Base-by-base conservation (phyloP, 2,113 vertebrate species). In the Bubo scandiacus region DNA sequence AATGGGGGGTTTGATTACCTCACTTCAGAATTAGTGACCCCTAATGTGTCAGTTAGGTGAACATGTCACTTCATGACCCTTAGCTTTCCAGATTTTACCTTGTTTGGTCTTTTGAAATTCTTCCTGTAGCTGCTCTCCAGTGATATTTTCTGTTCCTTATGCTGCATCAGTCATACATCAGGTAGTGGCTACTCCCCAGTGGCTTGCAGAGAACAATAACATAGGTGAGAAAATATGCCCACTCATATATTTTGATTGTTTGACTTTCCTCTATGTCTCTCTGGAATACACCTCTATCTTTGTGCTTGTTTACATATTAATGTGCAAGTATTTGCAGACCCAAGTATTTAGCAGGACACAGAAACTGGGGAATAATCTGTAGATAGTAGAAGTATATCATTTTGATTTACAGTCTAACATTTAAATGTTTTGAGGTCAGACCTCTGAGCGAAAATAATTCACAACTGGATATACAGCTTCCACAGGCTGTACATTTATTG, bases 391-490 rank as follows among this genome's bases (percentile, higher is more conserved):
- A 93, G 88, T 95, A 97, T 92, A 97, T 97, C 92, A 92, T 97
- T 96, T 97, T 98, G 97, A 98, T 97, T 98, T 98, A 95, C 91
- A 95, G 87, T 97, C 97, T 94, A 97, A 97, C 97, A 97, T 97
- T 97, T 97, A 98, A 98, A 98, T 98, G 97, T 97, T 98, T 97
- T 97, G 95, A 98, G 97, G 98, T 98, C 98, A 97, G 97, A 97
- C 96, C 96, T 98, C 96, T 86, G 95, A 40, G 84, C 55, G 92
- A 97, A 96, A 97, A 96, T 97, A 97, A 98, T 97, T 98, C 97
- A 96, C 97, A 92, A 98, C 97, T 98, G 75, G 68, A 96, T 97
- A 95, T 95, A 88, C 87, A 86, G 91, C 95, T 96, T 96, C 90
- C 95, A 97, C 74, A 58, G 91, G 94, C 95, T 96, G 92, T 95